A percentile compares a stretch with the other conserved stretches of the same genome.
Conservation (phyloP, 2,888 invertebrate species). For the Cephus pygmeus region DNA sequence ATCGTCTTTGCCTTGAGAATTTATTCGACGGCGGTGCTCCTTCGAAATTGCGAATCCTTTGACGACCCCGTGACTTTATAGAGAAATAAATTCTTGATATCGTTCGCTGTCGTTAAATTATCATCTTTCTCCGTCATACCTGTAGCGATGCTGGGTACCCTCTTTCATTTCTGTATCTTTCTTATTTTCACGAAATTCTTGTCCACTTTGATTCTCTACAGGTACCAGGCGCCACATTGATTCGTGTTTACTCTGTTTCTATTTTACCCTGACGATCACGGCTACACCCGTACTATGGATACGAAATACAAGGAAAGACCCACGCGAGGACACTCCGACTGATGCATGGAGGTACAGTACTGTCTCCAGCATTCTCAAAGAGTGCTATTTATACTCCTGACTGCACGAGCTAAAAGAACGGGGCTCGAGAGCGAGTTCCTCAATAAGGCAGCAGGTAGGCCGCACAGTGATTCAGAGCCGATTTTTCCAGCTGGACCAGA, state of each 20-base stretch:
- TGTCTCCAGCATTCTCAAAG: conserved; percentile 43
- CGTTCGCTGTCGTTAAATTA: neutral
- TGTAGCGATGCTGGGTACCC: no score
- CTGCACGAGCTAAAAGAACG: conserved; percentile 42
- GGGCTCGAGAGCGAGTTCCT: conserved; percentile 53
- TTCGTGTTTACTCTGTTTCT: no score
- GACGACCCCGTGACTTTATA: conserved; percentile 29
- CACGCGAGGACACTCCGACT: neutral
- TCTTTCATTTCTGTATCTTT: no score
- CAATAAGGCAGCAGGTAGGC: conserved; percentile 62
- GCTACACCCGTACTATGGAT: no score
- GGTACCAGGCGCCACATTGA: no score
- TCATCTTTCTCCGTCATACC: neutral
- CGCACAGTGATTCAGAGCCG: conserved; percentile 55
- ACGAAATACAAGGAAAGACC: no score
- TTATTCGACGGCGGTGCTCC: neutral
- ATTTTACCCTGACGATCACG: no score
- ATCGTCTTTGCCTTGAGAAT: neutral
- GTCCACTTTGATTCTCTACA: no score
- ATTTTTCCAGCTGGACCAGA: conserved; percentile 52
- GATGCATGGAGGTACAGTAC: conserved; percentile 6
- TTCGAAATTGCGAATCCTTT: conserved; percentile 13
- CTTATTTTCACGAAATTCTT: no score
- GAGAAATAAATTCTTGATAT: conserved; percentile 26
- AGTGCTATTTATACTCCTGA: conserved; percentile 55